Base-by-base conservation (phyloP, 2,888 invertebrate genomes). In the Eupithecia inturbata region DNA sequence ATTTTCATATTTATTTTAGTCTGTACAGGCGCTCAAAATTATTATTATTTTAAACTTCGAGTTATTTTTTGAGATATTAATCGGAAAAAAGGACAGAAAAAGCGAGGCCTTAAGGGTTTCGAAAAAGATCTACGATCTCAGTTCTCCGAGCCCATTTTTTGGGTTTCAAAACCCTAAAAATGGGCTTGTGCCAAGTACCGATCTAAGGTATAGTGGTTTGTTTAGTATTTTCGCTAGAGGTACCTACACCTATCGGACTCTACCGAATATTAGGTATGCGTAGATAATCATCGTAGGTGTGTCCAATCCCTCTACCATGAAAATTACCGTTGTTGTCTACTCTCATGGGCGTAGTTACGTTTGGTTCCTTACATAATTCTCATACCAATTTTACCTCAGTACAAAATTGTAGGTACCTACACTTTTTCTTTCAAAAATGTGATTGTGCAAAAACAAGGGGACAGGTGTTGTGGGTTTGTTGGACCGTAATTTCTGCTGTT, bases 371-470 rank as follows among this genome's bases (percentile, higher is more conserved):
- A 26, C 26, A 57, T 57, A 12, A 57, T 57, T 53, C 53, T 53
- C 53, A 22, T 53, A 53, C 2, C 22, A 22, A 53, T 53, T 22
- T 60, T 60, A 28, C 28, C 31, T 31, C 14, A 31, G 31, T 53
- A 53, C 53, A 22, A 53, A 49, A 53, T 0, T 53, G 12, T 60
- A 57, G 1, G 36, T 36, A 39, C 0, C 1, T 26, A 28, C 16
- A 4, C 26, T 4, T 60, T 60, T 60, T 28, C 60, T 62, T 62
- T 31, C 26, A 19, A 31, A 31, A 31, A 16, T 62, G 53, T 67
- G 67, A 26, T 69, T 69, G 64, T 60, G 66, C 68, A 68, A 53
- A 49, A 53, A 74, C 67, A 66, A 71, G 69, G 69, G 41, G 71
- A 62, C 71, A 67, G 69, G 72, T 73, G 70, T 60, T 68, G 28